Evolutionary conservation across 1,140 invertebrate species (phyloP).

Genomic region (Caenorhabditis elegans): WBcel235 BX284605.5:10753501-10754000

Average conservation of each 20-base stretch:
- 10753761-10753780: background rate
- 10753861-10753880: background rate
- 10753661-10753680: background rate
- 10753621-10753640: background rate
- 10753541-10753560: conserved; percentile 7
- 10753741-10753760: background rate
- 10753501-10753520: background rate
- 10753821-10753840: background rate
- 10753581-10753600: background rate
- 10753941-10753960: background rate
- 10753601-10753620: background rate
- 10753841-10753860: background rate
- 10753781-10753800: background rate
- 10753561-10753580: conserved; percentile 2
- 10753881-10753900: background rate
- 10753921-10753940: background rate
- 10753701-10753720: background rate
- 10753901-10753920: background rate
- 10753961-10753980: background rate
- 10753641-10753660: background rate
- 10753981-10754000: background rate
- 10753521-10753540: background rate
- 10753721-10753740: background rate
- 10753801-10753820: background rate
- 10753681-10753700: background rate